Evolutionary conservation across 2,113 vertebrate genomes (phyloP).

Genomic region (Erythrolamprus reginae): DNA sequence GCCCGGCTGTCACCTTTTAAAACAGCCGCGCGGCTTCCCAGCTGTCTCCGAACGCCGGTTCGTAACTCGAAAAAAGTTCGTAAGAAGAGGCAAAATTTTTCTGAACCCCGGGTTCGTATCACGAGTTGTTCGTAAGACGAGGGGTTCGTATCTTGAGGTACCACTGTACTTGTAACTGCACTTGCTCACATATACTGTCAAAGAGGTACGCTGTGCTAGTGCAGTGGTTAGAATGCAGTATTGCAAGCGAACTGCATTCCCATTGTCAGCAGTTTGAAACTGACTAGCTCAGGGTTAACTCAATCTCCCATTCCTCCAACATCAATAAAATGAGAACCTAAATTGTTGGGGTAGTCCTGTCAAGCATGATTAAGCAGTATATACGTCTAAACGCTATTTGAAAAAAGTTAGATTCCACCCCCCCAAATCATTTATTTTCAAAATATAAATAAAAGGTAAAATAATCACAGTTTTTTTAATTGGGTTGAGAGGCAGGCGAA

Average conservation of each 20-base stretch:
- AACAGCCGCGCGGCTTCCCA: too few species aligned
- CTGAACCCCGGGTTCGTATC: too few species aligned
- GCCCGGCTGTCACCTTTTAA: too few species aligned
- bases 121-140: too few species aligned
- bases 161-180: background rate
- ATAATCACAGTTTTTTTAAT: background rate
- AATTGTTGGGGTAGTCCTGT: background rate
- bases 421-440: background rate
- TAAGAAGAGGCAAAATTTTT: too few species aligned
- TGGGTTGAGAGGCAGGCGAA: background rate
- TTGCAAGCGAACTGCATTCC: background rate
- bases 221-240: background rate
- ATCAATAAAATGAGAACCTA: background rate
- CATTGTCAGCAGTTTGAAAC: background rate
- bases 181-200: background rate
- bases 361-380: too few species aligned
- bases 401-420: background rate
- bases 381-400: background rate
- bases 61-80: too few species aligned
- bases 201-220: background rate
- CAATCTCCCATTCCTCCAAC: background rate
- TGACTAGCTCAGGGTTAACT: too few species aligned
- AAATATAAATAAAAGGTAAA: background rate
- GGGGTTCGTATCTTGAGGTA: too few species aligned
- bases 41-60: too few species aligned